Evolutionary conservation across 2,113 vertebrate genomes (phyloP), one percentile per base, ranked within the genome.

Genomic region (Sceloporus tristichus): DNA sequence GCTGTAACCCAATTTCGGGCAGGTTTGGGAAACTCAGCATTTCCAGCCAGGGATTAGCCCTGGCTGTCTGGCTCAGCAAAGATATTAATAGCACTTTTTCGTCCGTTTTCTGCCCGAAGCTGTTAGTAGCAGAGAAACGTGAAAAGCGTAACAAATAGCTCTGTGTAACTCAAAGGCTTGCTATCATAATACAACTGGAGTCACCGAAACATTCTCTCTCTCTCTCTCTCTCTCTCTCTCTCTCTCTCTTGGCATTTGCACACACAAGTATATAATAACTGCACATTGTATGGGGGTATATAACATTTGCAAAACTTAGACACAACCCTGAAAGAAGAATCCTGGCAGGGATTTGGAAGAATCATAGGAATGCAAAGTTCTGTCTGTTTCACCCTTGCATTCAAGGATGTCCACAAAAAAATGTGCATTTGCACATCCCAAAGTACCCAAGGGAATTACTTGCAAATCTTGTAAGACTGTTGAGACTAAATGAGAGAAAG

Each of bases 161-260:
- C 70, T 34, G 79, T 10, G 79, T 48, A n/a, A 16, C 70, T 9
- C 2, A 5, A 21, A n/a, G 75, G 71, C 38, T 65, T 48, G 25
- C 48, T 29, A 0, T 2, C 48, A 23, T 1, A 9, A 68, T 3
- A 4, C 27, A 48, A 18, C 18, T 5, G 53, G 21, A 16, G 23
- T 10, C 6, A 0, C 0, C 21, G 0, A 29, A 59, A 19, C 18
- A 79, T 53, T 10, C 27, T 27, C 34, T 73, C 9, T n/a, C n/a
- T n/a, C n/a, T n/a, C n/a, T 4, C 29, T 4, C 65, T 9, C 27
- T 29, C 25, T 71, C 27, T 71, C 8, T 66, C 65, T 5, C 16
- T 18, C 19, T 19, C 65, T 19, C 13, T 48, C 48, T 48, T 0
- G 59, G 59, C 59, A 1, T 62, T 16, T 16, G 14, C 59, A 62